phyloP scores from a whole-genome alignment of 2,888 invertebrate genomes.

The Nemoura dubitans region DNA sequence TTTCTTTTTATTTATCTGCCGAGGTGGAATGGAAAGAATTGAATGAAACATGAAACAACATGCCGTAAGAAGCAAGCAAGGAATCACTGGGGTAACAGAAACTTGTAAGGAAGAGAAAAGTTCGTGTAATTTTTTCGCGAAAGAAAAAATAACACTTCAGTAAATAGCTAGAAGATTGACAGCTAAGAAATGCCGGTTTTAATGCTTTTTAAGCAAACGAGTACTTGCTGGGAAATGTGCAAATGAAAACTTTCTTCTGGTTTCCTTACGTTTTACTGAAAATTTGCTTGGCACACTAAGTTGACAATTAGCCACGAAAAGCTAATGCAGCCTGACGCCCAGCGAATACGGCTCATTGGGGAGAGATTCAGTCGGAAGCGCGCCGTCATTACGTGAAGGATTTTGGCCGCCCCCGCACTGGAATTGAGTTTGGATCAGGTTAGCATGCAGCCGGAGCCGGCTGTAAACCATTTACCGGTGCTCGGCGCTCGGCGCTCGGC shows the following conservation, averaged over 20 bases:
- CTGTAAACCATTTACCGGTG: conserved; percentile 46
- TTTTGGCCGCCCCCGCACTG: neutral
- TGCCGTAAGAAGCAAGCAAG: conserved; percentile 43
- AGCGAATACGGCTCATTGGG: conserved; percentile 47
- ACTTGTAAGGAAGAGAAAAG: conserved; percentile 45
- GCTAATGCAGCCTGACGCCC: neutral
- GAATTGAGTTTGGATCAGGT: conserved; percentile 48
- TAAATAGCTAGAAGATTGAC: conserved; percentile 52
- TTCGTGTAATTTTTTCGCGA: conserved; percentile 50
- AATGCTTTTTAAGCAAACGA: conserved; percentile 45
- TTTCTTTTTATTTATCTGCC: conserved; percentile 50
- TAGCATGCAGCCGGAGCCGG: conserved; percentile 44
- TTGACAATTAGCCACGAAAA: conserved; percentile 22
- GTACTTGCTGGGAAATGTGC: conserved; percentile 23
- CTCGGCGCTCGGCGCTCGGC: neutral
- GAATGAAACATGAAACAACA: conserved; percentile 51
- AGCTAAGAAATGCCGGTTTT: conserved; percentile 47
- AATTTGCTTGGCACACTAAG: conserved; percentile 2
- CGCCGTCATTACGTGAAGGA: conserved; percentile 43
- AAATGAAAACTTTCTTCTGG: neutral
- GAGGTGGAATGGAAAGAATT: conserved; percentile 51
- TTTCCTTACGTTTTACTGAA: neutral
- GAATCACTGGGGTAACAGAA: conserved; percentile 48
- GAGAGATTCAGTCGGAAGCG: conserved; percentile 48
- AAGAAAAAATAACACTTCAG: conserved; percentile 51